Conservation (phyloP, 2,888 invertebrate genomes). For the Caenorhabditis sinica region DNA sequence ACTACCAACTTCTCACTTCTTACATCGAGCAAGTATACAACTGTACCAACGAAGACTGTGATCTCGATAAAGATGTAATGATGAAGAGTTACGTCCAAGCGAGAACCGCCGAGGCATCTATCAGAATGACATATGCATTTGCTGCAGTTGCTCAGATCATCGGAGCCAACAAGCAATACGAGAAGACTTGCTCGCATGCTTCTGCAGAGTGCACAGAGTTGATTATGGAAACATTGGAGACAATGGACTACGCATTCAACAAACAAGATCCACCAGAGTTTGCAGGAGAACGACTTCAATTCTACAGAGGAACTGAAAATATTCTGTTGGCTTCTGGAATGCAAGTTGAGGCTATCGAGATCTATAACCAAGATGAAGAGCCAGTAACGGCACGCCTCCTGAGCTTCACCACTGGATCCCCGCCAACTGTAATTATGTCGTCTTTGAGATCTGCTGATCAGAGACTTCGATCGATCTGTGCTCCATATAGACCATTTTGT, state of each 20-base stretch:
- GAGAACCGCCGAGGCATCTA: conserved; percentile 76
- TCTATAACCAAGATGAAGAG: conserved; percentile 61
- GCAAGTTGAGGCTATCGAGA: conserved; percentile 74
- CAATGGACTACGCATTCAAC: conserved; percentile 75
- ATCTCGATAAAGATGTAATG: conserved; percentile 69
- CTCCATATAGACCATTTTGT: conserved; percentile 80
- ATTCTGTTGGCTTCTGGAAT: conserved; percentile 76
- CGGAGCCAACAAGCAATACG: conserved; percentile 72
- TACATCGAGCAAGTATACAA: conserved; percentile 82
- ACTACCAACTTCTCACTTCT: conserved; percentile 80
- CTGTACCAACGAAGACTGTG: conserved; percentile 69
- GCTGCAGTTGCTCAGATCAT: conserved; percentile 78
- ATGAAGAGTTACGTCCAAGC: conserved; percentile 70
- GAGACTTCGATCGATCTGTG: conserved; percentile 78
- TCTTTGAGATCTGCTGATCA: conserved; percentile 67
- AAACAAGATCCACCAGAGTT: conserved; percentile 76
- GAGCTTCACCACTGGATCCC: conserved; percentile 70
- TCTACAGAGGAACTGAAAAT: conserved; percentile 64
- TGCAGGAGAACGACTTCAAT: conserved; percentile 69
- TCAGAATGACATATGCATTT: conserved; percentile 81
- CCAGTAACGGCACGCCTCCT: conserved; percentile 65
- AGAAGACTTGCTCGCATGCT: conserved; percentile 74
- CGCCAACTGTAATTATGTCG: conserved; percentile 70
- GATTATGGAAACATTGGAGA: conserved; percentile 71
- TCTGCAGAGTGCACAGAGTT: conserved; percentile 74